Evolutionary conservation across 2,888 invertebrate species (phyloP), one percentile per base, ranked within the genome.

Genomic region (Clusia tigrina): DNA sequence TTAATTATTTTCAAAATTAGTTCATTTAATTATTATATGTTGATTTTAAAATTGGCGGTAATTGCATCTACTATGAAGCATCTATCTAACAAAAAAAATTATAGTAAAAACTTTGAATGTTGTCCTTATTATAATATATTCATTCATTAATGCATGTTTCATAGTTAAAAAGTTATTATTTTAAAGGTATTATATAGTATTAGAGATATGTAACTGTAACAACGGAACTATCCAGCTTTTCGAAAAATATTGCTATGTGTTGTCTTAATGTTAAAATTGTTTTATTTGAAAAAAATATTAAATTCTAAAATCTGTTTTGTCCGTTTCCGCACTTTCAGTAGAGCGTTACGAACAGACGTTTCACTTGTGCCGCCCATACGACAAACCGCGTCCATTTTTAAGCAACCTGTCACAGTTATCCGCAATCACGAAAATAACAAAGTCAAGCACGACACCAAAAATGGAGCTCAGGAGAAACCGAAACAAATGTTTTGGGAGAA

Each of bases 301-400:
- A n/a, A n/a, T n/a, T n/a, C n/a, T n/a, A n/a, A n/a, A n/a, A n/a
- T n/a, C n/a, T n/a, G 32, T 58, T 18, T 54, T 53, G 24, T 60
- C 24, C 53, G 23, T 54, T 15, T 26, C 23, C 46, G 54, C 54
- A 37, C 66, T 83, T 83, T 65, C 84, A 93, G 89, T 74, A 88
- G 94, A 71, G 90, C 91, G 58, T 88, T 92, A 12, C 87, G 94
- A 64, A 93, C 91, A 68, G 98, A 98, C 85, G 91, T 94, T 10
- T 94, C 95, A 12, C 83, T 98, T 68, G 93, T 96, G 58, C 93
- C 97, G 54, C 98, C 98, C 1, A 97, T 98, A 66, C 88, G 98
- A 52, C 98, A 98, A 85, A 98, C 98, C 0, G 96, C 98, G 1
- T 97, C 97, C 2, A 98, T 99, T 78, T 98, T 98, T 83, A 98